Base-by-base conservation (phyloP, 1,140 invertebrate genomes). In the Drosophila littoralis region DNA sequence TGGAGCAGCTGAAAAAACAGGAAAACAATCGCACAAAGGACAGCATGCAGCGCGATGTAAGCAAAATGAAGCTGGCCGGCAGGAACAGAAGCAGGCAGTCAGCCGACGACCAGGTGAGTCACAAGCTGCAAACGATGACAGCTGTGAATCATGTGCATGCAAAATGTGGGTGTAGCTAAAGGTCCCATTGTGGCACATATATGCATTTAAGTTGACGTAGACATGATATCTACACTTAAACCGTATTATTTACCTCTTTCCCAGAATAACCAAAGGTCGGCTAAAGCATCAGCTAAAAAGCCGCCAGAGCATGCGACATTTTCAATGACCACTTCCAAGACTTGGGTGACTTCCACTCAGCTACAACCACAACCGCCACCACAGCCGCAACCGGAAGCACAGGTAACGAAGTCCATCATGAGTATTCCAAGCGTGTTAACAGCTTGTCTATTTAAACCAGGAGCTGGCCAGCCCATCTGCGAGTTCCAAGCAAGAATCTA, bases 31-130 rank as follows among this genome's bases (percentile, higher is more conserved):
- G 60, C 48, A 45, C 17, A 8, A 38, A 51, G 51, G 57, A 73
- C 57, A 70, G 57, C 61, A 85, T 79, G 88, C 67, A 86, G 51
- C 79, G 88, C 1, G 78, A 79, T 13, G 51, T 68, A 55, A 59
- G 46, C 32, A 71, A 70, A 51, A 13, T 40, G 7, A 76, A 70
- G 52, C 36, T 70, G 35, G 38, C 46, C 35, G 40, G 48, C 51
- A 64, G 79, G 22, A 60, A 35, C 38, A 63, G 75, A 40, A 65
- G 71, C 33, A 66, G 60, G 10, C 72, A 54, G 45, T 52, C 77
- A 8, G 54, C 63, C 32, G 70, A 88, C 22, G 76, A 88, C 42
- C 73, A 83, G 61, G 84, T 83, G 61, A 74, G 82, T 61, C 46
- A 51, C 6, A 32, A 54, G 13, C n/a, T 54, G 32, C 2, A 28